Evolutionary conservation across 2,797 vertebrate species (phyloP), one percentile per base, ranked within the genome.

Genomic region (Acrocephalus scirpaceus): DNA sequence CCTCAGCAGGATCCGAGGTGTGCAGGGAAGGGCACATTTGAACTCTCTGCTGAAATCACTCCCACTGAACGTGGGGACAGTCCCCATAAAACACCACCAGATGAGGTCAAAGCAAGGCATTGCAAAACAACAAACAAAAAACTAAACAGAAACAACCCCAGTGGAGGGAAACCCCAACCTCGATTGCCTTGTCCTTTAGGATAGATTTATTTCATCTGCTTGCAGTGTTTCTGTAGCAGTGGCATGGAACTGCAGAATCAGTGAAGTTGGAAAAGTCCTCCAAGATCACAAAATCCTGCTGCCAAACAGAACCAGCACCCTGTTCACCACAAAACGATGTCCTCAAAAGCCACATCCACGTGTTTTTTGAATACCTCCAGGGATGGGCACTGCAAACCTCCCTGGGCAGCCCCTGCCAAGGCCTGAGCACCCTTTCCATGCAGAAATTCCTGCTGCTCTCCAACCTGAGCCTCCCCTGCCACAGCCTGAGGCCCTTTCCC

Each of bases 301-400:
- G 21, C 5, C 23, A 54, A 16, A 16, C 16, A 32, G 74, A 48
- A 29, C 12, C 58, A 42, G 5, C 48, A 36, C 11, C n/a, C 2
- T 18, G 22, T 13, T 47, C 61, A 4, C 40, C 69, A 13, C 0
- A 0, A 26, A 58, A 19, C 17, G 30, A 4, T 0, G 10, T 40
- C 47, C 34, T 5, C 26, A 22, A 2, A 8, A 22, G 40, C 20
- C 40, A 40, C 29, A 16, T 26, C 10, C 25, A 26, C 0, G 0
- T 13, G 3, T 0, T 5, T 15, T 30, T 40, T 22, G 12, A 6
- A 23, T 8, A 5, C 10, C 0, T 51, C 1, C 36, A 66, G 61
- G 9, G 0, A 0, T 16, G 7, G 32, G 3, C 0, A 44, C 32
- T 32, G 3, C 53, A 75, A 0, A 34, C 0, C 36, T 50, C 36